Base-by-base conservation (phyloP, 2,113 vertebrate species). In the Murina feae region DNA sequence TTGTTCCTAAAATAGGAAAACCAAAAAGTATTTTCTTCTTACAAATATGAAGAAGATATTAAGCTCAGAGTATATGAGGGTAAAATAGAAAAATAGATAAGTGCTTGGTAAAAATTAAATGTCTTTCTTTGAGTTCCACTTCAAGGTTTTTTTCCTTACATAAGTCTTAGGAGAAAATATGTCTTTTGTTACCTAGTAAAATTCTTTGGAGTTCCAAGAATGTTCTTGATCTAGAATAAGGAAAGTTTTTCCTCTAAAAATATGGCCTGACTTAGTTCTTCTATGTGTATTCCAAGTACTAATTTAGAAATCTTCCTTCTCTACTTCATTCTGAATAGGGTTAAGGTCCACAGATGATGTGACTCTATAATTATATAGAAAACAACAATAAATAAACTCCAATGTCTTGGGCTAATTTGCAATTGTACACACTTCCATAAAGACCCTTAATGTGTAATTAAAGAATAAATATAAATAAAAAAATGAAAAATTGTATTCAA, bases 81-180 rank as follows among this genome's bases (percentile, higher is more conserved):
- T 25, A 78, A 91, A 78, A 74, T 20, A 78, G 53, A 93, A 75
- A 96, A 79, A 53, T 74, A 17, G 86, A 2, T 42, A 84, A 65
- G 18, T 30, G 1, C 25, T 65, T 92, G 75, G 42, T 42, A 49
- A 93, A 89, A 55, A 75, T 60, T 32, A 81, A 89, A 85, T 86
- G 11, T 6, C 11, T 66, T 81, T 37, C 49, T 20, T 76, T 91
- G 55, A n/a, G 14, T 42, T 66, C 5, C 28, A 21, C 4, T 72
- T 89, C 7, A 32, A 89, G 21, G 9, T 65, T 81, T 86, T 68
- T 93, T 53, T 23, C 20, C 35, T 17, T 28, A 63, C 2, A 39
- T 49, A 83, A 74, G 71, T 86, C 86, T 92, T 60, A 95, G 65
- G 39, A 49, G 9, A 93, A 91, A 85, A 66, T 95, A 23, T 32